A percentile compares a stretch with the other conserved stretches of the same genome.
Conservation (phyloP, 2,113 vertebrate species). For the Osmerus mordax region DNA sequence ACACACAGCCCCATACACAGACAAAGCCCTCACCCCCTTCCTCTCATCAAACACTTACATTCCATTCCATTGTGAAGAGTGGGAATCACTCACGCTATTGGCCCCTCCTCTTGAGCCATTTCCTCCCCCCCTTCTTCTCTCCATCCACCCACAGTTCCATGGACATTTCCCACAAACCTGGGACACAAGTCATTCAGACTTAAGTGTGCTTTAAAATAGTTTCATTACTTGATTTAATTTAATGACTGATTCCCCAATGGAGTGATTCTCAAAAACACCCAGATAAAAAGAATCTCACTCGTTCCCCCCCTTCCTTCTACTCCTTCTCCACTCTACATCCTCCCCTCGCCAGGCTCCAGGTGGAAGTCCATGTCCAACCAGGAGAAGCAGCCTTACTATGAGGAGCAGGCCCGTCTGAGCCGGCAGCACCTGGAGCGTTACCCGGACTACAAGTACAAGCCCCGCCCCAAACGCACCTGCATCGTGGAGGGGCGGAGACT, state of each 20-base stretch:
- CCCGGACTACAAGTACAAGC: constrained; percentile 97
- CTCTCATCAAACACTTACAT: constrained; percentile 55
- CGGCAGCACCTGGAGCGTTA: constrained; percentile 97
- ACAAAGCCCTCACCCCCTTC: constrained; percentile 36
- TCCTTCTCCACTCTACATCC: background rate
- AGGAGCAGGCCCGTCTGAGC: constrained; percentile 95
- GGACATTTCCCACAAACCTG: background rate
- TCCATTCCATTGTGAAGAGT: constrained; percentile 52
- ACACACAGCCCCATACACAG: constrained; percentile 9
- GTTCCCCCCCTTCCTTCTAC: background rate
- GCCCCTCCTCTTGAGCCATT: background rate
- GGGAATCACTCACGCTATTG: constrained; percentile 24
- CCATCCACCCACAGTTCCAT: background rate
- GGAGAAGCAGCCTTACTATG: constrained; percentile 98
- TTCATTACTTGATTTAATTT: too few relatives aligned
- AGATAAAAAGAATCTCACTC: background rate
- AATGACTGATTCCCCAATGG: too few relatives aligned
- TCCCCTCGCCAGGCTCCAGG: constrained; percentile 78
- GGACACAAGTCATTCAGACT: too few relatives aligned
- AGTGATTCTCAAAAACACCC: background rate
- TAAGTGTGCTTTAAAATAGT: too few relatives aligned
- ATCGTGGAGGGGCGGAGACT: constrained; percentile 94
- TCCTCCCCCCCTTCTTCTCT: background rate
- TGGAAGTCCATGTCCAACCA: constrained; percentile 98
- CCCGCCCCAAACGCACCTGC: constrained; percentile 93